Percentiles rank a stretch among this genome's conserved stretches.
phyloP scores from a whole-genome alignment of 2,113 vertebrate genomes.

The Acrocephalus arundinaceus region DNA sequence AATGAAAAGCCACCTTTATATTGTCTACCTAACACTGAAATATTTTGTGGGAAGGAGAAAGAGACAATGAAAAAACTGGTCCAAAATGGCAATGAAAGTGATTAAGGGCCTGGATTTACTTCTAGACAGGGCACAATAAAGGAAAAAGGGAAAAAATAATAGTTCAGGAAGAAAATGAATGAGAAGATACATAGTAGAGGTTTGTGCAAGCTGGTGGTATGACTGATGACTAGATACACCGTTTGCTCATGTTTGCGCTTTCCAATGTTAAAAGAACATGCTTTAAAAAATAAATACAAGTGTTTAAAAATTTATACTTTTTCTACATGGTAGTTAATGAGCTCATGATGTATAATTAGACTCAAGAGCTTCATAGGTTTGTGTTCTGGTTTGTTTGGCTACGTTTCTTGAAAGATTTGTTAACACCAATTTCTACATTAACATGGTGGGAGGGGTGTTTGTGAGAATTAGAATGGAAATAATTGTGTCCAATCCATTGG shows the following conservation, averaged over 20 bases:
- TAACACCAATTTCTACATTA: background rate
- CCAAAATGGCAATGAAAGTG: background rate
- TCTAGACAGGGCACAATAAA: background rate
- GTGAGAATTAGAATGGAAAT: background rate
- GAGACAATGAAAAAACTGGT: background rate
- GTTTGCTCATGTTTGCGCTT: background rate
- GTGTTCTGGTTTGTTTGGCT: background rate
- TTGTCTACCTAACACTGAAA: background rate
- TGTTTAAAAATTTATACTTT: background rate
- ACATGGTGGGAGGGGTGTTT: rapidly evolving
- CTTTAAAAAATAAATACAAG: constrained; percentile 29
- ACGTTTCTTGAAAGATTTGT: background rate
- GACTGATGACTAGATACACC: background rate
- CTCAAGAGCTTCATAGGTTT: background rate
- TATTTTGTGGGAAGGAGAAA: background rate
- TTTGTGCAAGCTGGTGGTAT: background rate
- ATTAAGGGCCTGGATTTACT: background rate
- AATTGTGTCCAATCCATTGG: background rate
- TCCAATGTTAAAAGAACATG: background rate
- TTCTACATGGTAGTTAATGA: background rate
- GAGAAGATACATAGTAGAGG: background rate
- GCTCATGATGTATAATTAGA: constrained; percentile 18
- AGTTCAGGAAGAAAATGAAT: background rate
- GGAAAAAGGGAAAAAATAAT: background rate
- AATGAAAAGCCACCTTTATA: background rate